Percentiles rank a stretch among this genome's conserved stretches.
Evolutionary conservation across 2,113 vertebrate species (phyloP).

Genomic region (Hemichromis elongatus): DNA sequence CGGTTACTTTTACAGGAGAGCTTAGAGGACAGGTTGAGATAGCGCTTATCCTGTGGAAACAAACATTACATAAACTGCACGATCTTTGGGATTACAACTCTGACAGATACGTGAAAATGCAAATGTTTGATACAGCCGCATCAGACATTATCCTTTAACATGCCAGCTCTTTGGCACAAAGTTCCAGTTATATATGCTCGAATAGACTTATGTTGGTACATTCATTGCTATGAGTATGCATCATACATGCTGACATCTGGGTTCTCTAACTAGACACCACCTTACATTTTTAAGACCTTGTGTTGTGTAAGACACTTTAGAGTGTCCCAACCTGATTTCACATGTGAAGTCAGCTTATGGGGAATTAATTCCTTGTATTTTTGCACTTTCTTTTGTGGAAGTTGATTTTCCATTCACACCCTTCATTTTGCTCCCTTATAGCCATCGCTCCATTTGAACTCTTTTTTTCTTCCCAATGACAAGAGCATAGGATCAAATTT

Average conservation of each 20-base stretch:
- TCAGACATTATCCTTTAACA: not conserved
- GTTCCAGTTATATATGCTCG: not conserved
- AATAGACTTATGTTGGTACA: not conserved
- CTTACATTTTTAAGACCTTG: not conserved
- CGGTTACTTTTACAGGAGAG: not conserved
- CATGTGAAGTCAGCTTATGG: not conserved
- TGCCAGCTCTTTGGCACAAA: not conserved
- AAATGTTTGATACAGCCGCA: not conserved
- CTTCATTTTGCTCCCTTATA: not conserved
- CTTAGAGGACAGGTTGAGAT: not conserved
- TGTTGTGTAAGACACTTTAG: not conserved
- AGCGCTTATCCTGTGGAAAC: not conserved
- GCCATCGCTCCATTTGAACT: not conserved
- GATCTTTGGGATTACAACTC: not conserved
- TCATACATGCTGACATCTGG: not conserved
- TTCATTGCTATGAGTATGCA: not conserved
- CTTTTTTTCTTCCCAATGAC: not conserved
- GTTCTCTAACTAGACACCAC: not conserved
- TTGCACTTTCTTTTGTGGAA: not conserved
- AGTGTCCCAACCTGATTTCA: not conserved
- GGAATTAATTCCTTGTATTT: not conserved
- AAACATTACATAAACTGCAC: not conserved
- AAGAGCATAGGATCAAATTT: not conserved
- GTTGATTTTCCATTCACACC: not conserved
- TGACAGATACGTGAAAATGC: not conserved